phyloP scores from a whole-genome alignment of 2,113 vertebrate genomes.

The Pseudois nayaur region DNA sequence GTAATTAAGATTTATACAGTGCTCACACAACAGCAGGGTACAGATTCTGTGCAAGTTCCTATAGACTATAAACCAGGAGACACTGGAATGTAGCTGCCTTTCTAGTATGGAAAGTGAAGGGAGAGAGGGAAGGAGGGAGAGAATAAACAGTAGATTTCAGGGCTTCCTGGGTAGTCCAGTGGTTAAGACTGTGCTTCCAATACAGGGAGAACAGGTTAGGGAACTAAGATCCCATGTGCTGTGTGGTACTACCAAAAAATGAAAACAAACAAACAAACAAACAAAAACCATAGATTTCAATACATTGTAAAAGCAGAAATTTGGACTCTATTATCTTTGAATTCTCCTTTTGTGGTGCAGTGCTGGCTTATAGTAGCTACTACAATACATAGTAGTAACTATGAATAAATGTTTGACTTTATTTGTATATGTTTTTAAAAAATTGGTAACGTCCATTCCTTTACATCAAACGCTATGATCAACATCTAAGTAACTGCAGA shows the following conservation, averaged over 20 bases:
- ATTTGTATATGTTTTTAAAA: neutral
- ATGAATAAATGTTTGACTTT: neutral
- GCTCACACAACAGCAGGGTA: neutral
- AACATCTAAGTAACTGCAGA: neutral
- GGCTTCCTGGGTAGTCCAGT: neutral
- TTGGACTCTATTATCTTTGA: neutral
- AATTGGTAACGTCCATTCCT: neutral
- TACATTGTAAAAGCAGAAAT: neutral
- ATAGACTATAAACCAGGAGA: neutral
- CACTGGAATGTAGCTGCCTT: neutral
- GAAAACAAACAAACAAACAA: accelerated
- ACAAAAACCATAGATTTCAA: neutral
- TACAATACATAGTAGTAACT: neutral
- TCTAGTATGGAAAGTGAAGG: neutral
- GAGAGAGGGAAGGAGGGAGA: neutral
- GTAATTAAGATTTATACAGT: neutral
- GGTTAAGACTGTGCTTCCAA: neutral
- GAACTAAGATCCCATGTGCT: neutral
- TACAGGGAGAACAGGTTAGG: neutral
- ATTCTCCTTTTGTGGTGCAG: neutral
- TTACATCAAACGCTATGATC: neutral
- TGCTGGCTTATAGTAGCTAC: neutral
- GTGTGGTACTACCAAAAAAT: neutral
- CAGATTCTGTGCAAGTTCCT: neutral
- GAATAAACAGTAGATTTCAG: neutral